Percentiles rank a stretch among this genome's conserved stretches.
These are phyloP conservation scores for Lemur catta DNA, from an alignment of 2,797 vertebrate species.

Conservation along the genomic window DNA sequence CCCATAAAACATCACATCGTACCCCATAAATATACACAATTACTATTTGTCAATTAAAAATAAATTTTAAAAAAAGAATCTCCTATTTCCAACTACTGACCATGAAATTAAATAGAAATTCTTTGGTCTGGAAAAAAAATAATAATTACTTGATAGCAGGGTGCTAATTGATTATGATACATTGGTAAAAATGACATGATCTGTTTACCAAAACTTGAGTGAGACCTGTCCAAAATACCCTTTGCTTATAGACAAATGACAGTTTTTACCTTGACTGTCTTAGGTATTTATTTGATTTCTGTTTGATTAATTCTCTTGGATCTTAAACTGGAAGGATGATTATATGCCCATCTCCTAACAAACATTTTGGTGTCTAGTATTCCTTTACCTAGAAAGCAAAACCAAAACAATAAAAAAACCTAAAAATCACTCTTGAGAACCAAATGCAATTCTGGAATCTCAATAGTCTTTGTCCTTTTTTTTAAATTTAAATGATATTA, in stretches of 20 bases:
- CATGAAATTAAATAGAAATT: not conserved
- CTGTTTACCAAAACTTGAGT: not conserved
- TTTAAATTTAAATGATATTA: too few relatives aligned
- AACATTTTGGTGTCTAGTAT: not conserved
- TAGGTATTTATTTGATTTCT: not conserved
- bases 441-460: constrained; percentile 7
- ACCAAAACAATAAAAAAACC: not conserved
- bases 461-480: not conserved
- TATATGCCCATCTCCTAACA: not conserved
- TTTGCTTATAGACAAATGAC: not conserved
- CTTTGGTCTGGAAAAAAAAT: not conserved
- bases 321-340: not conserved
- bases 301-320: not conserved
- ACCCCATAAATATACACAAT: not conserved
- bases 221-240: not conserved
- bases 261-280: not conserved
- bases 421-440: not conserved
- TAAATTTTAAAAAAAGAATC: not conserved
- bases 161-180: not conserved
- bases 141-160: not conserved
- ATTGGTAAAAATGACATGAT: not conserved
- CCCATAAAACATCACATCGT: not conserved
- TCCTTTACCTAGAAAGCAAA: not conserved
- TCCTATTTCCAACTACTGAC: not conserved
- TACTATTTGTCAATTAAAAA: not conserved